Evolutionary conservation across 2,797 vertebrate genomes (phyloP).

Genomic region (Clarias pachynema): DNA sequence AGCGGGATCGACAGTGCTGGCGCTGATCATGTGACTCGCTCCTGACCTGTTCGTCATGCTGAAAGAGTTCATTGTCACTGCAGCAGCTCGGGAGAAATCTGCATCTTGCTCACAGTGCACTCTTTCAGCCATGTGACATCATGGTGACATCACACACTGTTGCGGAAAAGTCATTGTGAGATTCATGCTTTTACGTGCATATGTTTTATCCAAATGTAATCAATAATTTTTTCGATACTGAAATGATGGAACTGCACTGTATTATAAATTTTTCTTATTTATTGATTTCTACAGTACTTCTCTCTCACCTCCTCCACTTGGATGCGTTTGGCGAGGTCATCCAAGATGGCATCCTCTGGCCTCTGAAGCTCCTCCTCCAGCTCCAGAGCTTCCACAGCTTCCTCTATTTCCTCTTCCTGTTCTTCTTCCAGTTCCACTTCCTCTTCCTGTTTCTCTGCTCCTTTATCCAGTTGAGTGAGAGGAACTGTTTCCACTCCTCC

Average conservation of each 20-base stretch:
- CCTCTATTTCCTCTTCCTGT: constrained; percentile 63
- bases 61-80: constrained; percentile 16
- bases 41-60: not conserved
- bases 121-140: constrained; percentile 31
- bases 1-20: not conserved
- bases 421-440: constrained; percentile 18
- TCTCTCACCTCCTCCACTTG: constrained; percentile 89
- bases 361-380: constrained; percentile 57
- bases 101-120: constrained; percentile 30
- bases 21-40: not conserved
- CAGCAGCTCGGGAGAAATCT: not conserved
- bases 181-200: not conserved
- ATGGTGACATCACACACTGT: constrained; percentile 41
- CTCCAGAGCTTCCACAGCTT: constrained; percentile 66
- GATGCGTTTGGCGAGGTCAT: constrained; percentile 92
- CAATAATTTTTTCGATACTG: not conserved
- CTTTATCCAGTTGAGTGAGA: not conserved
- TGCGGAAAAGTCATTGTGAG: not conserved
- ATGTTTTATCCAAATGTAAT: not conserved
- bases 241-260: not conserved
- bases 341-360: constrained; percentile 75
- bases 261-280: too few relatives aligned
- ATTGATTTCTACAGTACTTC: too few relatives aligned
- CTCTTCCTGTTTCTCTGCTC: not conserved
- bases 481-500: constrained; percentile 30